These are phyloP conservation scores for Haemorhous mexicanus DNA, from an alignment of 2,113 vertebrate genomes.

Conservation along the genomic window DNA sequence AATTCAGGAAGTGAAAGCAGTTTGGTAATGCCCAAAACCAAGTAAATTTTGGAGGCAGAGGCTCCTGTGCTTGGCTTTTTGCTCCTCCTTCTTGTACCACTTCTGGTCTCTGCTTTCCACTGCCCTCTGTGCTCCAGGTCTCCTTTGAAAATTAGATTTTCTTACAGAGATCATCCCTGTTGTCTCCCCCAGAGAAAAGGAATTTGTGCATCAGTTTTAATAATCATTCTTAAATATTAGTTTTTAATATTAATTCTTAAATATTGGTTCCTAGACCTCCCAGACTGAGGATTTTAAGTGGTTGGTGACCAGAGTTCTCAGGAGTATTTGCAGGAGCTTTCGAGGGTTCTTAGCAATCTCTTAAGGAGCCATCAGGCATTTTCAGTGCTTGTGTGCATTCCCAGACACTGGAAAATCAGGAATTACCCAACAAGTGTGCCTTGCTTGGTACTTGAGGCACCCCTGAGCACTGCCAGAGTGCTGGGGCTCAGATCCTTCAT, in stretches of 20 bases:
- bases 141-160: neutral
- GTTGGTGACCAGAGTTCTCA: neutral
- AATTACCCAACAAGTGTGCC: neutral
- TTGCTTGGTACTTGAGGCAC: accelerated
- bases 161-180: neutral
- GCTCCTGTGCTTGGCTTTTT: neutral
- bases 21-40: neutral
- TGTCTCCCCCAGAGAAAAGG: neutral
- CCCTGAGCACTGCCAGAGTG: accelerated
- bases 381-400: neutral
- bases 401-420: neutral
- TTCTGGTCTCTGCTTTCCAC: neutral
- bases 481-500: neutral
- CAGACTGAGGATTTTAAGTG: neutral
- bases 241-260: neutral
- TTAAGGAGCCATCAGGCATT: neutral
- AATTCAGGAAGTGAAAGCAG: neutral
- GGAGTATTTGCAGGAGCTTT: neutral
- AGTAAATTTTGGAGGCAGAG: neutral
- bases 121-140: neutral
- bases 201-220: neutral
- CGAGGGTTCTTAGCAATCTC: neutral
- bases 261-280: neutral
- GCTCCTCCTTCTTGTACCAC: neutral
- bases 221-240: neutral